Conservation (phyloP, 2,888 invertebrate species). For the Biston stratarius region DNA sequence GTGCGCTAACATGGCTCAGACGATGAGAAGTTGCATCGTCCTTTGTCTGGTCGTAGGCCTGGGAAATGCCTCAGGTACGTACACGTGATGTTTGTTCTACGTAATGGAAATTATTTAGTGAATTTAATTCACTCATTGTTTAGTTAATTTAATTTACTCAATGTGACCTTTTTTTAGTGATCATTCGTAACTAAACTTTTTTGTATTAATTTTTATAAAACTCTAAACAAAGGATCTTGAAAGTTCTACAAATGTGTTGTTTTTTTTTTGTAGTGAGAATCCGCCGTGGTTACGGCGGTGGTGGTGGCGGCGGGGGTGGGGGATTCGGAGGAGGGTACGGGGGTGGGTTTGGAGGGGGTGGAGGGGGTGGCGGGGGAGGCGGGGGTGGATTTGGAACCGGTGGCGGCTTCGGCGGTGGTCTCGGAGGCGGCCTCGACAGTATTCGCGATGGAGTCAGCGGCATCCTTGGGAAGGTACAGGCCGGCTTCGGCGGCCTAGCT, state of each 20-base stretch:
- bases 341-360: conserved; percentile 54
- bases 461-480: conserved; percentile 63
- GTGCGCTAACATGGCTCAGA: conserved; percentile 66
- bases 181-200: conserved; percentile 3
- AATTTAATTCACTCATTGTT: conserved; percentile 16
- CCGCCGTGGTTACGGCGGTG: conserved; percentile 64
- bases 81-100: conserved; percentile 7
- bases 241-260: not conserved
- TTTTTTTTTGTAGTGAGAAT: conserved; percentile 65
- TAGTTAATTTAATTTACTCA: conserved; percentile 13
- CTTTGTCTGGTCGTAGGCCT: conserved; percentile 55
- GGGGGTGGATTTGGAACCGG: conserved; percentile 55
- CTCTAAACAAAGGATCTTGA: conserved; percentile 3
- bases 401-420: conserved; percentile 54
- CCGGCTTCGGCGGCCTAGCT: conserved; percentile 56
- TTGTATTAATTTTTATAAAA: not conserved
- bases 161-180: conserved; percentile 1
- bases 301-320: conserved; percentile 55
- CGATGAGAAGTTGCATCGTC: conserved; percentile 58
- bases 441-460: conserved; percentile 63
- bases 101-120: conserved; percentile 1
- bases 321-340: conserved; percentile 58
- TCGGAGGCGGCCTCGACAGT: conserved; percentile 56
- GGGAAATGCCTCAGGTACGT: conserved; percentile 61
- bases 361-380: conserved; percentile 55